These are phyloP conservation scores for Etheostoma perlongum DNA, from an alignment of 2,797 vertebrate genomes.

Conservation along the genomic window DNA sequence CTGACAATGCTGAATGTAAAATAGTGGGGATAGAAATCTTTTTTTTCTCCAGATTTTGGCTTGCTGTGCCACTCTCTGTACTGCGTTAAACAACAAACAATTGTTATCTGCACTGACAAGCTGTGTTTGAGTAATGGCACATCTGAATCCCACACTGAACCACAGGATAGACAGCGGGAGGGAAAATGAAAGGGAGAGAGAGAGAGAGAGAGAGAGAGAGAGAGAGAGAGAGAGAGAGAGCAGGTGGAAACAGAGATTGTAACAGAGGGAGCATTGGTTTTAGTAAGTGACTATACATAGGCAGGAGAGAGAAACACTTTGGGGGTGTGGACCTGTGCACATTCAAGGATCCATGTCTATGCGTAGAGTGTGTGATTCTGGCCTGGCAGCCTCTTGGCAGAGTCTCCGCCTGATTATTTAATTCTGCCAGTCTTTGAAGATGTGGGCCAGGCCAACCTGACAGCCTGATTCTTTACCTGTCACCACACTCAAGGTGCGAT, in stretches of 20 bases:
- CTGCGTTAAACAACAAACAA: slow-evolving; percentile 74
- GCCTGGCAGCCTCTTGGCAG: slow-evolving; percentile 52
- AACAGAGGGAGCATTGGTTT: slow-evolving; percentile 25
- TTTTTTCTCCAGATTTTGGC: slow-evolving; percentile 50
- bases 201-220: slow-evolving; percentile 5
- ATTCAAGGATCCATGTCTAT: slow-evolving; percentile 28
- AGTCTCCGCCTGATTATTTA: slow-evolving; percentile 59
- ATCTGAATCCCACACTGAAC: slow-evolving; percentile 66
- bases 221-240: neutral
- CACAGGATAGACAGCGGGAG: slow-evolving; percentile 37
- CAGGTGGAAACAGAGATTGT: slow-evolving; percentile 2
- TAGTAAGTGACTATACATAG: slow-evolving; percentile 33
- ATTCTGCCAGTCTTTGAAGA: slow-evolving; percentile 65
- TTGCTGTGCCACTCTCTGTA: slow-evolving; percentile 57
- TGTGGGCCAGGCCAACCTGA: slow-evolving; percentile 65
- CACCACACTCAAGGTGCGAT: slow-evolving; percentile 70
- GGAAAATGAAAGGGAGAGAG: neutral
- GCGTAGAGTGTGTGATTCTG: slow-evolving; percentile 40
- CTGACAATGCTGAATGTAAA: slow-evolving; percentile 47
- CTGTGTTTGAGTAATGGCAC: slow-evolving; percentile 76
- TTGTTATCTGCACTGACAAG: slow-evolving; percentile 70
- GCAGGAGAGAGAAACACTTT: slow-evolving; percentile 20
- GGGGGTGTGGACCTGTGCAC: slow-evolving; percentile 34
- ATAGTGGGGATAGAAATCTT: slow-evolving; percentile 13
- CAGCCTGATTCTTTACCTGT: slow-evolving; percentile 77